Percentiles rank a stretch among this genome's conserved stretches.
Conservation (phyloP, 2,113 vertebrate species). For the Orientallactaga bullata region DNA sequence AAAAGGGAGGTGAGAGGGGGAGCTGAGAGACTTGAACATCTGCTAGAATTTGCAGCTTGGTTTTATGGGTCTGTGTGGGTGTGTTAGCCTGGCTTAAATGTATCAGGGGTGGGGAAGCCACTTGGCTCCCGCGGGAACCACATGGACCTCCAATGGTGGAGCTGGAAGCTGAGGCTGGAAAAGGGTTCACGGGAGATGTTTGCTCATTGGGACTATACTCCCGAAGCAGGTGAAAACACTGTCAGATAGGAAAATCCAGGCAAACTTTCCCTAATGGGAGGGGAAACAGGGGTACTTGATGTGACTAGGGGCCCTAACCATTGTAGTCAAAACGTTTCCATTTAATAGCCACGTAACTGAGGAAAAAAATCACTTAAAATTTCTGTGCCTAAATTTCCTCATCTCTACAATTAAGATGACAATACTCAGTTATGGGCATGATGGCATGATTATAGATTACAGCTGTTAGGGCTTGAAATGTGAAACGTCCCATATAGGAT, state of each 20-base stretch:
- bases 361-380: slow-evolving; percentile 15
- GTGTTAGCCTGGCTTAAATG: slow-evolving; percentile 60
- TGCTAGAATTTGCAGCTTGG: slow-evolving; percentile 60
- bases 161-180: not conserved
- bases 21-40: slow-evolving; percentile 38
- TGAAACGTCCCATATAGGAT: not conserved
- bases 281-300: not conserved
- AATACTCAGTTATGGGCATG: not conserved
- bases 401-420: not conserved
- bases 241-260: slow-evolving; percentile 22
- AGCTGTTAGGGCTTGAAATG: not conserved
- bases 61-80: slow-evolving; percentile 69
- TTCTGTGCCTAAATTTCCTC: slow-evolving; percentile 2
- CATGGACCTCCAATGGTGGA: slow-evolving; percentile 30
- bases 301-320: not conserved
- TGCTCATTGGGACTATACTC: not conserved
- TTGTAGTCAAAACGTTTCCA: not conserved
- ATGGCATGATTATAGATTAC: not conserved
- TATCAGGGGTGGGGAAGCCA: slow-evolving; percentile 46
- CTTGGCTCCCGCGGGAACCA: slow-evolving; percentile 43
- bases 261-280: not conserved
- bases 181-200: not conserved
- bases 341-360: not conserved
- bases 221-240: slow-evolving; percentile 25
- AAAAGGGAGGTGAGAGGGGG: slow-evolving; percentile 22